phyloP scores from a whole-genome alignment of 2,113 vertebrate genomes.

The Ptilorrhoa leucosticta region DNA sequence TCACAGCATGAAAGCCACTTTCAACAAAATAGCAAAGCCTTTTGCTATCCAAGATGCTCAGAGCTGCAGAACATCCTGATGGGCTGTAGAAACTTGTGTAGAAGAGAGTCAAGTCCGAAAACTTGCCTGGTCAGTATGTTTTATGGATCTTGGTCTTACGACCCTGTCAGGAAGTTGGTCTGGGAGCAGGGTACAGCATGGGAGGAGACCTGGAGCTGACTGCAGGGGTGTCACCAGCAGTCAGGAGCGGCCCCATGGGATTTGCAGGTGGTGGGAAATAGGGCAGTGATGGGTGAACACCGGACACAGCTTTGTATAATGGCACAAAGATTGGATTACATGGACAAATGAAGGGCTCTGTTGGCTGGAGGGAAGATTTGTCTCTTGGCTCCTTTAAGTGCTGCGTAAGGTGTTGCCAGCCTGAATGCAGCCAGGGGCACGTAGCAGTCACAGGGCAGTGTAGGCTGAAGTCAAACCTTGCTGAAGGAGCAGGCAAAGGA shows the following conservation, averaged over 20 bases:
- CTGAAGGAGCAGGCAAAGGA: neutral
- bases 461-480: neutral
- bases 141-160: neutral
- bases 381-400: neutral
- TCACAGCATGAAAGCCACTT: neutral
- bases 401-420: neutral
- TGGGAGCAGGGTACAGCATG: neutral
- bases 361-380: neutral
- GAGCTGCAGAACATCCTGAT: neutral
- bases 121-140: neutral
- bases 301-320: neutral
- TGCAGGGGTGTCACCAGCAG: neutral
- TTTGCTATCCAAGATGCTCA: neutral
- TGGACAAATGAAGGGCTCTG: neutral
- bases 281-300: neutral
- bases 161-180: neutral
- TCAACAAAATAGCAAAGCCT: neutral
- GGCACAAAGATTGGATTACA: neutral
- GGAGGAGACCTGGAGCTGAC: neutral
- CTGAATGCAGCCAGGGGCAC: neutral
- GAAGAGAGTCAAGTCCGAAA: neutral
- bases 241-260: neutral
- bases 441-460: neutral
- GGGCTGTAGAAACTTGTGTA: neutral
- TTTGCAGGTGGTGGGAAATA: neutral